These are phyloP conservation scores for Plagodis pulveraria DNA, from an alignment of 2,888 invertebrate species.

Conservation along the genomic window DNA sequence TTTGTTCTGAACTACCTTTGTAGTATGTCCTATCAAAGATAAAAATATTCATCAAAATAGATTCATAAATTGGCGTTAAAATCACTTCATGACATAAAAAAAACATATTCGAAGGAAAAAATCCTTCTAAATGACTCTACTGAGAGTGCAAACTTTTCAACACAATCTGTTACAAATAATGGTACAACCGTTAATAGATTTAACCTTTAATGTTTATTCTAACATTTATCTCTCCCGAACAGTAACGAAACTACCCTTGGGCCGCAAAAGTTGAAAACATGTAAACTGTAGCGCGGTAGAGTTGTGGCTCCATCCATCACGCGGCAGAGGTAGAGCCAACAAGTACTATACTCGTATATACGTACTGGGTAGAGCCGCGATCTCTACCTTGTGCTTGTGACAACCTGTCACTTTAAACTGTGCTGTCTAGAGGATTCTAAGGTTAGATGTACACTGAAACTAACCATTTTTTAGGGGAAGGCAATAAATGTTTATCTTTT, in stretches of 20 bases:
- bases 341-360: too few relatives aligned
- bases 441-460: slow-evolving; percentile 2
- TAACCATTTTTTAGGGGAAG: too few relatives aligned
- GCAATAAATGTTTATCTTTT: too few relatives aligned
- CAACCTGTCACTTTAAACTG: slow-evolving; percentile 17
- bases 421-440: slow-evolving; percentile 5
- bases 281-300: slow-evolving; percentile 7
- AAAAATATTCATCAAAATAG: too few relatives aligned
- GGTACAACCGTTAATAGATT: background rate
- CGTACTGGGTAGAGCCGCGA: background rate
- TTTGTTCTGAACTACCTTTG: too few relatives aligned
- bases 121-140: too few relatives aligned
- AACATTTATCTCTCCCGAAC: slow-evolving; percentile 17
- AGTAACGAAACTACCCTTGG: slow-evolving; percentile 12
- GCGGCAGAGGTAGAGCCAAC: slow-evolving; percentile 3
- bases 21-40: too few relatives aligned
- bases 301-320: slow-evolving; percentile 18
- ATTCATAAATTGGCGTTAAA: too few relatives aligned
- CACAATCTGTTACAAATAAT: too few relatives aligned
- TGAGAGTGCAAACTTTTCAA: too few relatives aligned
- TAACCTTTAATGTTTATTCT: background rate
- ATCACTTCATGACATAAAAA: too few relatives aligned
- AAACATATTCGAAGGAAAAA: too few relatives aligned
- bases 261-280: slow-evolving; percentile 14
- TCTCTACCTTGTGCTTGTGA: slow-evolving; percentile 11